These are phyloP conservation scores for Forbesichthys papilliferus DNA, from an alignment of 2,113 vertebrate genomes.

Conservation along the genomic window DNA sequence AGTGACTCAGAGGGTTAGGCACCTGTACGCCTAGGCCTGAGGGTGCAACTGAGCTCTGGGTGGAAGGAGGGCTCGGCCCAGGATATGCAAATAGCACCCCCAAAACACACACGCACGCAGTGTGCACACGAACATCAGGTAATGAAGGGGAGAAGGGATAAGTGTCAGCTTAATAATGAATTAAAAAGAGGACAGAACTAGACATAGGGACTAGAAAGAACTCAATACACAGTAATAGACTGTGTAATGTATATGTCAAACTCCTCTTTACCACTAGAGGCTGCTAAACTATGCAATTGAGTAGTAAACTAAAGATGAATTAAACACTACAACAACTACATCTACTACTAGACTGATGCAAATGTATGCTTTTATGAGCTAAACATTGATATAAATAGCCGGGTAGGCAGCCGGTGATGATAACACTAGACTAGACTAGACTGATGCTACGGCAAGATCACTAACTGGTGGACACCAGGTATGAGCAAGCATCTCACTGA, in stretches of 20 bases:
- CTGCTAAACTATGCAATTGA: conserved; percentile 32
- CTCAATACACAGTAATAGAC: background rate
- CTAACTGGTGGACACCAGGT: too few relatives aligned
- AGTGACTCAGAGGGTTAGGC: conserved; percentile 43
- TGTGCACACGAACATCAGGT: conserved; percentile 15
- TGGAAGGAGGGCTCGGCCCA: conserved; percentile 51
- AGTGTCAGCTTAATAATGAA: too few relatives aligned
- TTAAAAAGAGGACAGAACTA: too few relatives aligned
- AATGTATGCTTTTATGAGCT: too few relatives aligned
- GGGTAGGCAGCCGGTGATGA: too few relatives aligned
- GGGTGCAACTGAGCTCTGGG: conserved; percentile 56
- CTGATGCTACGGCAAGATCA: too few relatives aligned
- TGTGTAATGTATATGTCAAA: too few relatives aligned
- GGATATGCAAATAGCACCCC: conserved; percentile 73
- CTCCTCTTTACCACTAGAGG: conserved; percentile 48
- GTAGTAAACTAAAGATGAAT: background rate
- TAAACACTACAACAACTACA: background rate
- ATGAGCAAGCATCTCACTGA: too few relatives aligned
- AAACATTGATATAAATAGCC: too few relatives aligned
- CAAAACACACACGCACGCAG: conserved; percentile 22
- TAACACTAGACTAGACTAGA: too few relatives aligned
- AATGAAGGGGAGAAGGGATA: background rate
- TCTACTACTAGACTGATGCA: background rate
- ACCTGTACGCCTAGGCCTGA: conserved; percentile 50
- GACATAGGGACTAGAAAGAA: background rate